Evolutionary conservation across 2,113 vertebrate species (phyloP).

Genomic region (Setophaga kirtlandii): DNA sequence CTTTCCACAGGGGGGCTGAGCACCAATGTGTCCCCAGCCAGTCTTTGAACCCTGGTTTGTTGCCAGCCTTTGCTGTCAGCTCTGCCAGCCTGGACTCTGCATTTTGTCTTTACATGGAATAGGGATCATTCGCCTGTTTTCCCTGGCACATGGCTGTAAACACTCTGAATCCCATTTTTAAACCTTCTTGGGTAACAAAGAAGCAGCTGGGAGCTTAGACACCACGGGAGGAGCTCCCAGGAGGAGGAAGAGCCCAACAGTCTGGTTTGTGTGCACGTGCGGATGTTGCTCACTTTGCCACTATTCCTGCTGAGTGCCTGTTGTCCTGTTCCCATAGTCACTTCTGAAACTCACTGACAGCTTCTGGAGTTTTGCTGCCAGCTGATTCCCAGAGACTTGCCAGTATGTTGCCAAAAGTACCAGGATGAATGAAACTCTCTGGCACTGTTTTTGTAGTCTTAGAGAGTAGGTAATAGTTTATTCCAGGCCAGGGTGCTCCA

Average conservation of each 20-base stretch:
- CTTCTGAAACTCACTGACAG: not conserved
- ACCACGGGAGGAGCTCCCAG: not conserved
- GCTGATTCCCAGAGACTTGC: not conserved
- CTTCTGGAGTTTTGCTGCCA: not conserved
- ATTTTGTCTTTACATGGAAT: not conserved
- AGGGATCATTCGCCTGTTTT: not conserved
- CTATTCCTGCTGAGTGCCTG: not conserved
- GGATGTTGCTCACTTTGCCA: not conserved
- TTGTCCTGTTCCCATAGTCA: not conserved
- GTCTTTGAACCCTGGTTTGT: not conserved
- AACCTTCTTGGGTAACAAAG: not conserved
- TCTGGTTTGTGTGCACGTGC: not conserved
- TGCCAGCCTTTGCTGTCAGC: not conserved
- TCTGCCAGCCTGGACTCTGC: not conserved
- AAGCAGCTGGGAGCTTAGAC: not conserved
- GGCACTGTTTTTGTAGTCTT: not conserved
- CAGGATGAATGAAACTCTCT: not conserved
- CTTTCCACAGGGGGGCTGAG: not conserved
- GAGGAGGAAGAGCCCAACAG: not conserved
- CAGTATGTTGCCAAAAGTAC: not conserved
- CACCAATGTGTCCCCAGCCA: fast-evolving
- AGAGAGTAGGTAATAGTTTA: not conserved
- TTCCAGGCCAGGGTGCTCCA: fast-evolving
- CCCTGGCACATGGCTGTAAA: not conserved
- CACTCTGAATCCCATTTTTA: not conserved